Evolutionary conservation across 2,113 vertebrate genomes (phyloP).

Genomic region (Globicephala melas): DNA sequence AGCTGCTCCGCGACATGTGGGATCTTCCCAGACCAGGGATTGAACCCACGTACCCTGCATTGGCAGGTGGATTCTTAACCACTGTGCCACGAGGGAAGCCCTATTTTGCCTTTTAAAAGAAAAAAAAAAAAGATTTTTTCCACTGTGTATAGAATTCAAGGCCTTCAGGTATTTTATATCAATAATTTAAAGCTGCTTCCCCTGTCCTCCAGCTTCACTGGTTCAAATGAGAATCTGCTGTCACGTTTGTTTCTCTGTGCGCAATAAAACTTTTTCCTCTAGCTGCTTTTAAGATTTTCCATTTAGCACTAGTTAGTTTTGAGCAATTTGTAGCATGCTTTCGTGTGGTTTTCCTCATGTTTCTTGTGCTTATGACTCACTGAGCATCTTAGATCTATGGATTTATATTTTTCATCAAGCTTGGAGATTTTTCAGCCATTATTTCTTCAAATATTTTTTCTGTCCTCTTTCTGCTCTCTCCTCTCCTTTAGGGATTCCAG

Average conservation of each 20-base stretch:
- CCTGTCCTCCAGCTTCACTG: no score
- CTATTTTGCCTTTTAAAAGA: no score
- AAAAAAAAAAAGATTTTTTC: background rate
- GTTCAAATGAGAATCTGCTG: accelerated
- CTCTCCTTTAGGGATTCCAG: background rate
- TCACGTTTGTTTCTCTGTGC: background rate
- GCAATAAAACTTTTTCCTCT: background rate
- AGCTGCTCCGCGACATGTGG: no score
- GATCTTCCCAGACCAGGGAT: no score
- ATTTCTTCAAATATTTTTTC: background rate
- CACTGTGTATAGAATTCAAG: background rate
- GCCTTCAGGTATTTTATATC: accelerated
- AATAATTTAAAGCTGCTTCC: no score
- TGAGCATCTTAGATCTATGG: background rate
- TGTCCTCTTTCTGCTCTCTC: background rate
- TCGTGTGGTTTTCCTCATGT: background rate
- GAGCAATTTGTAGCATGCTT: background rate
- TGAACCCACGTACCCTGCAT: no score
- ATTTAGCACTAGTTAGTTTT: background rate
- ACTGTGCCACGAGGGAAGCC: no score
- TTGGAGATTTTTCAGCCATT: background rate
- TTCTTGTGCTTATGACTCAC: background rate
- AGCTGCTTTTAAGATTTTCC: background rate
- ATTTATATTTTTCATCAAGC: background rate
- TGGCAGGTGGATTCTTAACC: no score